Evolutionary conservation across 2,888 invertebrate species (phyloP), one percentile per base, ranked within the genome.

Genomic region (Trichogramma evanescens): DNA sequence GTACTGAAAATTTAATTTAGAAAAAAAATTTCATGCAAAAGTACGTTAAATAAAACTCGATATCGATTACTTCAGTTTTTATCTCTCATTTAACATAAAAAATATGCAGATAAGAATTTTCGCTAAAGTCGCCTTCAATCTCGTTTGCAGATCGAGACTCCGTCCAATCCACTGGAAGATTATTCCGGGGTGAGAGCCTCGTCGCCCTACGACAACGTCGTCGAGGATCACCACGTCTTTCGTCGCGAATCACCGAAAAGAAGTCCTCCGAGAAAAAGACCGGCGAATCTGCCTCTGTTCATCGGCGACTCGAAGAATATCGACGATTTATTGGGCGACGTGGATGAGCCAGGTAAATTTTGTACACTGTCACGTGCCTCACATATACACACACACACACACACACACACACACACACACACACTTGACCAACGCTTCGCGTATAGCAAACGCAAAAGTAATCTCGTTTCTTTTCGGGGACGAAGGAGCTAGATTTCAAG

Each of bases 291-390:
- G 73, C 81, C 80, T 58, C 78, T 85, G 58, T 95, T 92, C 75
- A 91, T 93, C 67, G 92, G 93, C 8, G 84, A 86, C 59, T 91
- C 91, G 76, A 88, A 88, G 49, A 91, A 93, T 77, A 93, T 95
- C 68, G 94, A 94, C 74, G 95, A 95, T 72, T 85, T 95, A 73
- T 81, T 95, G 63, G 94, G 93, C 52, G 73, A 72, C 45, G 68
- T 70, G 10, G 66, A 42, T 6, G 55, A 44, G 0, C 58, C 55
- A 2, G 41, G 51, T 6, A 55, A 10, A 48, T 5, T 7, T 48
- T 48, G 48, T 48, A 48, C 26, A 26, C 26, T 2, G 26, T 26
- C 26, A 26, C 26, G 26, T 26, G 26, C 3, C 26, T 26, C 26
- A 26, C 26, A 26, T 26, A 13, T 2, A 13, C 13, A 13, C 13